phyloP scores from a whole-genome alignment of 2,113 vertebrate species.

The Nerophis ophidion region DNA sequence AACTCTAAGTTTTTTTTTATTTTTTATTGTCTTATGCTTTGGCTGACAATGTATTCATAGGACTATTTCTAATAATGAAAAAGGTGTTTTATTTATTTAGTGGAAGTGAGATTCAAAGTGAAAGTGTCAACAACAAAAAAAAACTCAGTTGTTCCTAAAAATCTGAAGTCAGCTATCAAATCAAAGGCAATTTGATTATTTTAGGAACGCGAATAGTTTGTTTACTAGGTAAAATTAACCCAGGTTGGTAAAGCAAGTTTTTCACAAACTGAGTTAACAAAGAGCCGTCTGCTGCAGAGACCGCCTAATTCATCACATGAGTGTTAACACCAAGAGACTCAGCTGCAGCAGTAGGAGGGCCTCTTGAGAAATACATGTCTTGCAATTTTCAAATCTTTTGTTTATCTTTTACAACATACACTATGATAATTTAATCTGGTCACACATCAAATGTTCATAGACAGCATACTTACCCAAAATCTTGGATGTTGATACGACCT shows the following conservation, averaged over 20 bases:
- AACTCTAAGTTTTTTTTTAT: no score
- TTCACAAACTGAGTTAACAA: conserved; percentile 11
- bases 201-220: conserved; percentile 5
- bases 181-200: conserved; percentile 6
- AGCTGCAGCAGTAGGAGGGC: conserved; percentile 26
- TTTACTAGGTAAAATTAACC: background rate
- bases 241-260: conserved; percentile 2
- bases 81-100: conserved; percentile 14
- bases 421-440: conserved; percentile 10
- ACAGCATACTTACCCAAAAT: background rate
- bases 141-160: background rate
- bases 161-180: conserved; percentile 16
- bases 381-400: conserved; percentile 16
- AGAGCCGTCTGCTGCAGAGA: conserved; percentile 20
- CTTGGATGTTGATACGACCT: conserved; percentile 14
- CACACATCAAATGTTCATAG: background rate
- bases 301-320: background rate
- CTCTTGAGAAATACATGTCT: conserved; percentile 26
- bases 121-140: background rate
- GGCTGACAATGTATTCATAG: conserved; percentile 8
- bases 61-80: conserved; percentile 31
- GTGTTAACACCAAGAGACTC: conserved; percentile 11
- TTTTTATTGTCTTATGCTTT: no score
- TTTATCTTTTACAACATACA: conserved; percentile 14
- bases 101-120: conserved; percentile 25